A percentile compares a stretch with the other conserved stretches of the same genome.
Conservation (phyloP, 1,140 invertebrate species). For the Notospermus geniculatus region DNA sequence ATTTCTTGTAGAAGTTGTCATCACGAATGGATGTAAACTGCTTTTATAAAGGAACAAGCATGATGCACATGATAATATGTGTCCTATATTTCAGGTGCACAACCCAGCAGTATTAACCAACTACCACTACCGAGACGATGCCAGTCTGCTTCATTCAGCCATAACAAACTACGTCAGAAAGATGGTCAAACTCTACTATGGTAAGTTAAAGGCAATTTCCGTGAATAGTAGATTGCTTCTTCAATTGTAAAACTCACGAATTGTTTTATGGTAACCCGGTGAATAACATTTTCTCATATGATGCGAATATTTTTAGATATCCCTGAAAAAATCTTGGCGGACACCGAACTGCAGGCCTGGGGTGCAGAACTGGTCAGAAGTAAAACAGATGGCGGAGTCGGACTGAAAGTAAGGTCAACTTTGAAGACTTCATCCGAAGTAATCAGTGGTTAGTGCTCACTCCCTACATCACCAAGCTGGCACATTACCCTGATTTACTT, state of each 20-base stretch:
- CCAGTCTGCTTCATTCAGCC: slow-evolving; percentile 40
- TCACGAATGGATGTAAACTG: too few relatives aligned
- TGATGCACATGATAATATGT: not conserved
- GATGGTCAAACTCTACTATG: not conserved
- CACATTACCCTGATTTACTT: slow-evolving; percentile 54
- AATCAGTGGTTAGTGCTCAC: slow-evolving; percentile 55
- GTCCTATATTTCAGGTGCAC: slow-evolving; percentile 19
- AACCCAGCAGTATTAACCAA: slow-evolving; percentile 46
- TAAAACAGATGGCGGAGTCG: slow-evolving; percentile 27
- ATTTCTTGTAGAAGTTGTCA: too few relatives aligned
- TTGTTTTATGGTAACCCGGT: too few relatives aligned
- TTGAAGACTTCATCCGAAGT: slow-evolving; percentile 50
- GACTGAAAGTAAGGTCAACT: slow-evolving; percentile 48
- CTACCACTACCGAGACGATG: slow-evolving; percentile 57
- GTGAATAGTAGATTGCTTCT: too few relatives aligned
- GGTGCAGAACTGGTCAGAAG: slow-evolving; percentile 37
- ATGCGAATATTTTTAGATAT: too few relatives aligned
- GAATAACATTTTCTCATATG: too few relatives aligned
- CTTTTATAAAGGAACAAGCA: too few relatives aligned
- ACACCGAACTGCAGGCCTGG: slow-evolving; percentile 52
- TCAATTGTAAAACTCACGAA: too few relatives aligned
- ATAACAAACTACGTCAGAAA: slow-evolving; percentile 50
- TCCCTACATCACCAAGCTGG: slow-evolving; percentile 51
- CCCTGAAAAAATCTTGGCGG: slow-evolving; percentile 20
- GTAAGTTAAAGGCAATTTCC: too few relatives aligned